phyloP scores from a whole-genome alignment of 2,888 invertebrate genomes.

The Dynastes grantii region DNA sequence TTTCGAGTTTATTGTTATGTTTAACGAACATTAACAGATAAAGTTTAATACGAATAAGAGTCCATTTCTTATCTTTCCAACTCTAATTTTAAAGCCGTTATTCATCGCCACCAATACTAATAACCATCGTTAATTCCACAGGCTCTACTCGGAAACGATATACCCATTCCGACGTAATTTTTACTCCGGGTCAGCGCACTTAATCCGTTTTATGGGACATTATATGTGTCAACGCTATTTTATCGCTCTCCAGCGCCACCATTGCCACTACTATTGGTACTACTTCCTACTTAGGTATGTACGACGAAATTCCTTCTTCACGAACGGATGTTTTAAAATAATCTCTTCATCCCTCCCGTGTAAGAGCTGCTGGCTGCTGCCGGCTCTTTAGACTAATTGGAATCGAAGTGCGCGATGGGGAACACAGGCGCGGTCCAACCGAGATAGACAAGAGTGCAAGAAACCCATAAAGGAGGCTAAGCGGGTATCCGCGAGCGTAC shows the following conservation, averaged over 20 bases:
- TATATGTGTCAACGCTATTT: constrained; percentile 39
- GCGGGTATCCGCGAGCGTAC: neutral
- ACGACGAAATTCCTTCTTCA: neutral
- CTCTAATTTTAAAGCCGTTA: neutral
- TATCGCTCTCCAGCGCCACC: neutral
- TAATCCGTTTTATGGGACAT: constrained; percentile 32
- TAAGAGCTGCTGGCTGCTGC: neutral
- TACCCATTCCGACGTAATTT: constrained; percentile 12
- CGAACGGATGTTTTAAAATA: constrained; percentile 32
- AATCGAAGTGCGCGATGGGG: constrained; percentile 10
- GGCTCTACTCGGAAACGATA: constrained; percentile 9
- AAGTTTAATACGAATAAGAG: too few relatives aligned
- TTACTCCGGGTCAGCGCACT: constrained; percentile 23
- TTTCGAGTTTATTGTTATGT: too few relatives aligned
- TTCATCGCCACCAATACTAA: neutral
- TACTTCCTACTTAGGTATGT: neutral
- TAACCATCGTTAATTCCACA: neutral
- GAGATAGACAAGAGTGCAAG: constrained; percentile 38
- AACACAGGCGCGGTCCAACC: neutral
- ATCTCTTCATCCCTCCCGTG: constrained; percentile 18
- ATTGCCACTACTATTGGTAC: neutral
- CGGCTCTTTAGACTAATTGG: constrained; percentile 42
- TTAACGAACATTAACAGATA: too few relatives aligned
- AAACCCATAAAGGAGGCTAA: constrained; percentile 37
- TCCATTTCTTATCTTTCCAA: neutral